phyloP scores from a whole-genome alignment of 2,113 vertebrate species.

The Psammodynastes pulverulentus region DNA sequence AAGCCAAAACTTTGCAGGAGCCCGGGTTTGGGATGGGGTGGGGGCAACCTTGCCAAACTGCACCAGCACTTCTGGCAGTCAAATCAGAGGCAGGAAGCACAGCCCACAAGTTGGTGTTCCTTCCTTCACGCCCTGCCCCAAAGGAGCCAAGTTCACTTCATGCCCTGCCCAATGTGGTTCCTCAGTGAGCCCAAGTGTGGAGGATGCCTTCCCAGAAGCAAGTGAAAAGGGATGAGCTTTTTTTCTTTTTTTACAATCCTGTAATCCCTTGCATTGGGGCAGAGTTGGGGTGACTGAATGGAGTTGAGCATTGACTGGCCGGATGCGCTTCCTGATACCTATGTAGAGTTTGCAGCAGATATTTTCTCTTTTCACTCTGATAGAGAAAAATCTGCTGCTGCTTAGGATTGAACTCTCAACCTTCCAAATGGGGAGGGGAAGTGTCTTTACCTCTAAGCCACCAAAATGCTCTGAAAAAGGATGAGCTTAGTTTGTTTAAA shows the following conservation, averaged over 20 bases:
- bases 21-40: background rate
- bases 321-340: background rate
- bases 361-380: background rate
- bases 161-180: background rate
- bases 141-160: background rate
- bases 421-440: no score
- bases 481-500: background rate
- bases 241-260: no score
- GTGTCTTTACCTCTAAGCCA: no score
- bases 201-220: background rate
- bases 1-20: background rate
- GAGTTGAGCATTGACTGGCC: background rate
- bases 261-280: no score
- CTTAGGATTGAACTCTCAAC: no score
- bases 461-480: accelerated
- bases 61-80: background rate
- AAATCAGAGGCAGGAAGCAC: background rate
- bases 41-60: background rate
- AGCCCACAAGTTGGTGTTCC: background rate
- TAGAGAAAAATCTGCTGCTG: background rate
- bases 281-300: background rate
- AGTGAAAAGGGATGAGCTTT: background rate
- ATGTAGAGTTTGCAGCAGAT: background rate
- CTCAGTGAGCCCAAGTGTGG: background rate
- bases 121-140: background rate